Percentiles rank a stretch among this genome's conserved stretches.
Evolutionary conservation across 2,888 invertebrate species (phyloP).

Genomic region (Lutraria lutraria): DNA sequence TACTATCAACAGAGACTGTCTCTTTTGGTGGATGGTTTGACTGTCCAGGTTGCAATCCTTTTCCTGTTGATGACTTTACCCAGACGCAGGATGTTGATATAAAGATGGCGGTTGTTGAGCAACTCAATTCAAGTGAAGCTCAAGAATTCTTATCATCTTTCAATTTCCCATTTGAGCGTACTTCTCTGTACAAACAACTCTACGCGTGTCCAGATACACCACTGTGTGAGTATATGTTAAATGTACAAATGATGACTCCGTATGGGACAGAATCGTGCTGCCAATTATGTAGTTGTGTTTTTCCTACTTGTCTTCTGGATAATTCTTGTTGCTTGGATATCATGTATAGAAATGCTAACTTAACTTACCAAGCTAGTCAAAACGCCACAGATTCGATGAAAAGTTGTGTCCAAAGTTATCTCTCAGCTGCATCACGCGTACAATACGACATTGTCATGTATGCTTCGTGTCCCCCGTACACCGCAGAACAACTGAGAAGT

Average conservation of each 20-base stretch:
- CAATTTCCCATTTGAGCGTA: slow-evolving; percentile 8
- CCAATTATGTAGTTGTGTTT: slow-evolving; percentile 24
- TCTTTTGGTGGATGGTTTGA: too few relatives aligned
- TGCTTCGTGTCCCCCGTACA: background rate
- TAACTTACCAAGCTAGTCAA: background rate
- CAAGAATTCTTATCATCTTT: slow-evolving; percentile 4
- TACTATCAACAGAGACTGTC: too few relatives aligned
- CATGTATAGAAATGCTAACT: background rate
- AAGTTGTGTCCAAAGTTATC: background rate
- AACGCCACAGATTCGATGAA: background rate
- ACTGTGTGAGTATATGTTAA: slow-evolving; percentile 26
- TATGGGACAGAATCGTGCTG: background rate
- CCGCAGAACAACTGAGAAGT: background rate
- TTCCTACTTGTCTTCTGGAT: slow-evolving; percentile 15
- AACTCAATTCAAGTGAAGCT: background rate
- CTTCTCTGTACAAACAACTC: slow-evolving; percentile 7
- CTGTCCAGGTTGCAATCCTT: too few relatives aligned
- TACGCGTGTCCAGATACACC: slow-evolving; percentile 24
- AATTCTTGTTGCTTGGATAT: slow-evolving; percentile 41
- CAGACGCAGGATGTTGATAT: background rate
- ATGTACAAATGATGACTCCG: background rate
- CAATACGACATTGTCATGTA: background rate
- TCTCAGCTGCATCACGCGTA: background rate
- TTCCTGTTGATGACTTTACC: too few relatives aligned
- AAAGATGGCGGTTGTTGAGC: background rate